Conservation (phyloP, 2,113 vertebrate species). For the Hiodon tergisus region DNA sequence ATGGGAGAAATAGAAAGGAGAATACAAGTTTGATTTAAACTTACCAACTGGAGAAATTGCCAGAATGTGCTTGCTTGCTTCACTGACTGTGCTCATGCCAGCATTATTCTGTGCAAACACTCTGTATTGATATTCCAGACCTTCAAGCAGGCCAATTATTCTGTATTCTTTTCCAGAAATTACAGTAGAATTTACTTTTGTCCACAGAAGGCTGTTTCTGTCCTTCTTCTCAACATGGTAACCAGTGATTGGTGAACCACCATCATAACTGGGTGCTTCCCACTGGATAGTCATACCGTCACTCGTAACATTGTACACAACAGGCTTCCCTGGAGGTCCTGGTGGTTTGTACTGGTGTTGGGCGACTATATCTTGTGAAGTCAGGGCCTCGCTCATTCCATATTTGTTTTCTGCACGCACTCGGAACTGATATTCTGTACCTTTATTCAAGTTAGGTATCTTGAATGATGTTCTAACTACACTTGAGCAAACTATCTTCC, state of each 20-base stretch:
- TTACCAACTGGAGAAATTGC: slow-evolving; percentile 95
- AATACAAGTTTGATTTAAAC: slow-evolving; percentile 42
- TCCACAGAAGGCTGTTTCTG: slow-evolving; percentile 96
- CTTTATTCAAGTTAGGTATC: slow-evolving; percentile 88
- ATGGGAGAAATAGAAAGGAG: slow-evolving; percentile 4
- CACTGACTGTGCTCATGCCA: slow-evolving; percentile 81
- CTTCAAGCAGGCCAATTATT: slow-evolving; percentile 83
- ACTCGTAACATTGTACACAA: slow-evolving; percentile 86
- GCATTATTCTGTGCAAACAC: slow-evolving; percentile 90
- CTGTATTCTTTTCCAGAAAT: slow-evolving; percentile 91
- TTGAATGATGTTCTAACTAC: slow-evolving; percentile 87
- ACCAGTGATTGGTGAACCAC: slow-evolving; percentile 87
- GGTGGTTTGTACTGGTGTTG: slow-evolving; percentile 95
- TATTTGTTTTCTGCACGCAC: slow-evolving; percentile 94
- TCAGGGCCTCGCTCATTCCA: slow-evolving; percentile 81
- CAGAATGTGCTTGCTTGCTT: slow-evolving; percentile 88
- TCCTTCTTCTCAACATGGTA: slow-evolving; percentile 98
- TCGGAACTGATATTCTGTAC: slow-evolving; percentile 87
- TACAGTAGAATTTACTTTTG: slow-evolving; percentile 80
- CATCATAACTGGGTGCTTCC: slow-evolving; percentile 90
- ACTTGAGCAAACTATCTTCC: slow-evolving; percentile 97
- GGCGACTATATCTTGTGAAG: slow-evolving; percentile 74
- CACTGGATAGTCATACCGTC: slow-evolving; percentile 94
- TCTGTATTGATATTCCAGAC: slow-evolving; percentile 94
- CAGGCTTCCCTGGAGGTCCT: slow-evolving; percentile 85